phyloP scores from a whole-genome alignment of 2,797 vertebrate species.

The Pangasius mekongensis region DNA sequence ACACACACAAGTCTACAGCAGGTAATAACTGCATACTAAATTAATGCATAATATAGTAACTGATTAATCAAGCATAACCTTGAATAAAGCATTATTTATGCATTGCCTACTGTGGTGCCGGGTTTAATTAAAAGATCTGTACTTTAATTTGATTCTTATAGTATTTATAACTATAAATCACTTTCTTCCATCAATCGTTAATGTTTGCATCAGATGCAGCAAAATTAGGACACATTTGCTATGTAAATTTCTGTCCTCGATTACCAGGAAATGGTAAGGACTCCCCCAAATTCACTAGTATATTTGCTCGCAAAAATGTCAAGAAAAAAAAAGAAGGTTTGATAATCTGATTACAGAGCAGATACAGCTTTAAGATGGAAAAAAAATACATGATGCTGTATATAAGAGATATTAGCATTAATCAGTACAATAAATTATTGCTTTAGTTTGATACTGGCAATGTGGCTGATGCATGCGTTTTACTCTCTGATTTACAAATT shows the following conservation, averaged over 20 bases:
- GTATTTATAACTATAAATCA: neutral
- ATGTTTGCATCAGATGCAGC: neutral
- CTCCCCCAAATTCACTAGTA: neutral
- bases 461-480: neutral
- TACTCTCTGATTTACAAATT: neutral
- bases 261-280: slow-evolving; percentile 23
- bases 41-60: neutral
- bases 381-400: neutral
- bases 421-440: neutral
- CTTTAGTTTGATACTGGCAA: neutral
- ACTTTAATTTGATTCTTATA: neutral
- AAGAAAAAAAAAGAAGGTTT: neutral
- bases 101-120: neutral
- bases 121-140: neutral
- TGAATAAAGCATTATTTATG: neutral
- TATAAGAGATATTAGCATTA: neutral
- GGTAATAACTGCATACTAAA: neutral
- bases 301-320: neutral
- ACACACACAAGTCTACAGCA: neutral
- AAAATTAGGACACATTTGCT: neutral
- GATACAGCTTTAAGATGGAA: neutral
- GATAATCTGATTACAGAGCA: neutral
- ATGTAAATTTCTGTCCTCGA: neutral
- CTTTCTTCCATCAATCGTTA: neutral
- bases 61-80: neutral